Evolutionary conservation across 2,797 vertebrate genomes (phyloP).

Genomic region (Gallinago stenura): DNA sequence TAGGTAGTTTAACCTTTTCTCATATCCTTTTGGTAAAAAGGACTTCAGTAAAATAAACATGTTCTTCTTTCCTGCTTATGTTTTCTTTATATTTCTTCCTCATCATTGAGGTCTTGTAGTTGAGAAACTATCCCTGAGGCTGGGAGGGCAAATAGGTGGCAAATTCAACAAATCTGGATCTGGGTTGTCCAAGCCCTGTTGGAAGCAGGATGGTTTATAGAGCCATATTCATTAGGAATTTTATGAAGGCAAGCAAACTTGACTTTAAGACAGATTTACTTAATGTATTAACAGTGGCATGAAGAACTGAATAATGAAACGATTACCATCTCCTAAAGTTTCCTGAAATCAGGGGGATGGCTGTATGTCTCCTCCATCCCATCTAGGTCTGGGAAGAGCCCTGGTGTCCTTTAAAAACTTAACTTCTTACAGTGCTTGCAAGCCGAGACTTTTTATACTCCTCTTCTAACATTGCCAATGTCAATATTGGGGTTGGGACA

Average conservation of each 20-base stretch:
- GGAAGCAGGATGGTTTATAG: not conserved
- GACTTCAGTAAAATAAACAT: not conserved
- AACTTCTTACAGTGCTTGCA: not conserved
- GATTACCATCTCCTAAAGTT: not conserved
- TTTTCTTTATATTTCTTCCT: not conserved
- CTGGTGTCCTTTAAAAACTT: not conserved
- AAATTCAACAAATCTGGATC: not conserved
- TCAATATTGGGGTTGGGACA: not conserved
- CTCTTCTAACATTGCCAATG: not conserved
- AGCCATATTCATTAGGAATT: not conserved
- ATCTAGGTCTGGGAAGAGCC: not conserved
- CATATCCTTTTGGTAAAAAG: not conserved
- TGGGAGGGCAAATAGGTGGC: not conserved
- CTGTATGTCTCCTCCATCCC: not conserved
- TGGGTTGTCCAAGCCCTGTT: not conserved
- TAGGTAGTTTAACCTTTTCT: not conserved
- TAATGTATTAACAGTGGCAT: not conserved
- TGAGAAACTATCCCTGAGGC: not conserved
- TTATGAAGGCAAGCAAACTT: not conserved
- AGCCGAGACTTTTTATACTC: not conserved
- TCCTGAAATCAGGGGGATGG: not conserved
- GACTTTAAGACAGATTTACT: not conserved
- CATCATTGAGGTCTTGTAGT: not conserved
- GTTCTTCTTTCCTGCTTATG: not conserved
- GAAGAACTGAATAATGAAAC: not conserved